Evolutionary conservation across 2,888 invertebrate genomes (phyloP), one percentile per base, ranked within the genome.

Genomic region (Prosapia bicincta): DNA sequence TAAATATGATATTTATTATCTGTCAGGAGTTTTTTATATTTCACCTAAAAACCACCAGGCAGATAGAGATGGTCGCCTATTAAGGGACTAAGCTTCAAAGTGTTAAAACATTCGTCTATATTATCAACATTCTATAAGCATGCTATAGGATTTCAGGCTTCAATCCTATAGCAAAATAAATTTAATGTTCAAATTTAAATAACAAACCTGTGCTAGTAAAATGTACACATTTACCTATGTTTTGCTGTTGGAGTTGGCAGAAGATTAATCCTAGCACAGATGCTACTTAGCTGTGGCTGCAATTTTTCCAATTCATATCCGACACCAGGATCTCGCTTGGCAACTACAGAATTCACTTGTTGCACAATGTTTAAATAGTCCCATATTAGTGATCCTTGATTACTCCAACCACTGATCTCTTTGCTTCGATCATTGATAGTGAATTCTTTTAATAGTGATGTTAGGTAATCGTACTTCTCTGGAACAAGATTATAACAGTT

Each of bases 311-410:
- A 80, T 77, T 87, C 86, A 78, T 85, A 85, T 26, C 82, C 84
- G 69, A 85, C 82, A 74, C 81, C 81, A 13, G 82, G 80, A 23
- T 81, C 80, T 66, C 83, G 83, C 72, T 84, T 77, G 0, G 80
- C 79, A 75, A 83, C 82, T 78, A 90, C 89, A 86, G 91, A 89
- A 28, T 79, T 75, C 26, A 81, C 79, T 26, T 81, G 80, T 24
- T 86, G 86, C 66, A 88, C 89, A 0, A 94, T 89, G 32, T 89
- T 88, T 80, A 94, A 87, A 81, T 92, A 95, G 81, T 92, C 91
- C 81, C 91, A 86, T 65, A 92, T 86, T 32, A 94, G 89, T 80
- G 90, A 89, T 0, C 94, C 95, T 76, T 92, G 92, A 78, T 86
- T 86, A 74, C 87, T 85, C 95, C 95, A 95, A 79, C 91, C 91